Evolutionary conservation across 2,113 vertebrate species (phyloP), one percentile per base, ranked within the genome.

Genomic region (Thinocorus orbignyianus): DNA sequence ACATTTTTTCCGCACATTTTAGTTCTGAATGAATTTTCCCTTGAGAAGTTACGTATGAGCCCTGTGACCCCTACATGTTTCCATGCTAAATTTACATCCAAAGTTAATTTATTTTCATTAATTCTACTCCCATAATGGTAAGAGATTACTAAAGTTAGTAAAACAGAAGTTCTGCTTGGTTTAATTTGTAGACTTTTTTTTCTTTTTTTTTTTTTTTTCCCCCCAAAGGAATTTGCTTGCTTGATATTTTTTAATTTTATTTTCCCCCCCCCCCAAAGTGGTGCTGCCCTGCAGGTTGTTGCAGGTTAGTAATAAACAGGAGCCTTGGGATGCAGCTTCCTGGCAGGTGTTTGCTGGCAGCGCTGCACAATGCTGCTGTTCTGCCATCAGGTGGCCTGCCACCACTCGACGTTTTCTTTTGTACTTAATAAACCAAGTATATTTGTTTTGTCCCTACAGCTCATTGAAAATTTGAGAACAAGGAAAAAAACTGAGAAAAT

Each of bases 1-100:
- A 12, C 10, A 7, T 49, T 73, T 81, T 87, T 88, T 30, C 68
- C n/a, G 16, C 28, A 7, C 5, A 15, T 68, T 81, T 49, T 49
- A n/a, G 83, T 88, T 92, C 48, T 46, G 28, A 93, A 82, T 66
- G 0, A 49, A 28, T 86, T 73, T 66, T 60, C 11, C 10, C 17
- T 39, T 83, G 25, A 41, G 58, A 89, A 85, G 42, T 19, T 33
- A 26, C 0, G 0, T 71, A 35, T 3, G 42, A 71, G 10, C 20
- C 19, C 30, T 6, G 10, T n/a, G 35, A 72, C 18, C 10, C 9
- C 14, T 69, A 19, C 14, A 24, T 0, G 0, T 90, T 85, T 86
- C 48, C 58, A 8, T 33, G 41, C 24, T 60, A 57, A 80, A 31
- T 79, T 80, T 73, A 52, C 10, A 57, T 2, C 9, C 16, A 1